These are phyloP conservation scores for Drosophila nigromelanica DNA, from an alignment of 1,140 invertebrate species.

Conservation along the genomic window DNA sequence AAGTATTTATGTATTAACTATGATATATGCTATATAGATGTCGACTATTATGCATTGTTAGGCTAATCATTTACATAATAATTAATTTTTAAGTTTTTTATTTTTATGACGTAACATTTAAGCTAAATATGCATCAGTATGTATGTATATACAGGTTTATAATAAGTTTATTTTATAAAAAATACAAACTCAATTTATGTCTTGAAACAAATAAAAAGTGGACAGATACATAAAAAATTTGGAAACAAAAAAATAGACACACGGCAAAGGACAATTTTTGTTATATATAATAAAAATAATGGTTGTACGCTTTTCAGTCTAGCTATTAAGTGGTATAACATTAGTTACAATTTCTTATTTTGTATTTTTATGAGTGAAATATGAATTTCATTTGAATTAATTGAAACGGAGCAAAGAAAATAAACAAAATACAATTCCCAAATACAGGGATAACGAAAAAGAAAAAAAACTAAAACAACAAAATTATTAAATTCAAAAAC, in stretches of 20 bases:
- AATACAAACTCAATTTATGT: conserved; percentile 1
- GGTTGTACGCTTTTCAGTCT: no score
- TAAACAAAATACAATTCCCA: not conserved
- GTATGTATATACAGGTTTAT: conserved; percentile 29
- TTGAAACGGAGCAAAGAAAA: no score
- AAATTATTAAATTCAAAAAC: conserved; percentile 1
- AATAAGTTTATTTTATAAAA: not conserved
- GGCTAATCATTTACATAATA: conserved; percentile 53
- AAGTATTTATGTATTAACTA: conserved; percentile 4
- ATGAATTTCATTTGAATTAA: no score
- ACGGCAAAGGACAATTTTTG: no score
- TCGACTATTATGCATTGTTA: conserved; percentile 29
- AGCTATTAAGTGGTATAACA: no score
- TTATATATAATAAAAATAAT: no score
- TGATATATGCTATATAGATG: conserved; percentile 36
- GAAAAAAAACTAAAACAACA: not conserved
- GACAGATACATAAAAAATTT: not conserved
- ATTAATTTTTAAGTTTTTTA: conserved; percentile 25
- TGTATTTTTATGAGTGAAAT: no score
- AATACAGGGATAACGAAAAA: conserved; percentile 3
- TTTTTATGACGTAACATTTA: conserved; percentile 49
- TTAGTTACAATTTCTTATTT: no score
- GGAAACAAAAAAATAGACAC: no score
- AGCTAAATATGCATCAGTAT: conserved; percentile 23
- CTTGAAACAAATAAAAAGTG: conserved; percentile 5